Base-by-base conservation (phyloP, 92 coral and sea anemone species). In the Zoanthus gigantus region DNA sequence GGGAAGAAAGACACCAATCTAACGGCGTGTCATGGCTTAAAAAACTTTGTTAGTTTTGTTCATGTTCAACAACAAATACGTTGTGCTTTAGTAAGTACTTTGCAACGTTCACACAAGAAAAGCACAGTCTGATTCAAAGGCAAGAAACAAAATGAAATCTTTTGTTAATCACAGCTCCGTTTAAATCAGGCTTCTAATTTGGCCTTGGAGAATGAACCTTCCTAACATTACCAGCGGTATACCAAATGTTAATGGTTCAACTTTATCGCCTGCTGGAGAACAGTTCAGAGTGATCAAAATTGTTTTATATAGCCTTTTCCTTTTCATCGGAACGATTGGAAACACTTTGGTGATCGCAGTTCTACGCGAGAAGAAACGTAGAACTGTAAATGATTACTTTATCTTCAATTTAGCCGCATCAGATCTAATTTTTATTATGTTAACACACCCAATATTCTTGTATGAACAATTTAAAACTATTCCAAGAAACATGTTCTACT, bases 301-400 rank as follows among this genome's bases (percentile, higher is more conserved):
- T 32, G 94, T 93, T 1, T 82, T 91, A 68, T 94, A 94, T 50
- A 83, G 95, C 69, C 60, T 78, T 58, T 89, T 92, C 54, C 92
- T 94, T 47, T 18, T 94, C 37, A 67, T 93, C 71, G 98, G 98
- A 2, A 86, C 94, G 47, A 68, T 93, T 29, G 98, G 98, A 0
- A 94, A 94, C 85, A 23, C 91, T 12, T 83, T 94, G 46, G 95
- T 94, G 3, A 92, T 92, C 65, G 74, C 89, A 9, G 80, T 94
- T 18, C 79, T 93, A 53, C 93, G 92, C 68, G 91, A 83, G 74
- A 94, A 91, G 82, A 79, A 79, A 28, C 91, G 84, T 58, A 65
- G 94, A 89, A 93, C 92, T 8, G 92, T 94, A 18, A 94, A 93
- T 58, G 98, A 94, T 56, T 92, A 69, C 54, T 94, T 94, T 77